Percentiles rank a stretch among this genome's conserved stretches.
Evolutionary conservation across 2,113 vertebrate species (phyloP).

Genomic region (Poeciliopsis prolifica): DNA sequence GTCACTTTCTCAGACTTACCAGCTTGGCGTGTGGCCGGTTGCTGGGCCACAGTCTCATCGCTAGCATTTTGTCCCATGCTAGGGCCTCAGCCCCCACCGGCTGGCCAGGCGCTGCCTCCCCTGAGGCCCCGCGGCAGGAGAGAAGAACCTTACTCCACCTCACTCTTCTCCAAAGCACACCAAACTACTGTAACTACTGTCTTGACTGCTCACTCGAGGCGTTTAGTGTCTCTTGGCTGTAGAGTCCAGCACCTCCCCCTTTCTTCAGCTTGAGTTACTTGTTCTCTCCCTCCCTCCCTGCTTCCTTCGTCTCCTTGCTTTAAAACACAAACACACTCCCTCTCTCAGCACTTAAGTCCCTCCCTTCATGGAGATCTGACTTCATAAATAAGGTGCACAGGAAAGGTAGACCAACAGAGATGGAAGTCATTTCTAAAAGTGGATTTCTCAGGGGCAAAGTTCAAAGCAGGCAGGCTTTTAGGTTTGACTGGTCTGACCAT

Average conservation of each 20-base stretch:
- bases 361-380: conserved; percentile 70
- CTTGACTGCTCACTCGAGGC: conserved; percentile 36
- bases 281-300: conserved; percentile 70
- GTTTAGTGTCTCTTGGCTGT: conserved; percentile 38
- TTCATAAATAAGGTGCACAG: conserved; percentile 77
- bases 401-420: conserved; percentile 75
- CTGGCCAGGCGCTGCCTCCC: conserved; percentile 55
- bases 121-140: conserved; percentile 56
- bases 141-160: conserved; percentile 35
- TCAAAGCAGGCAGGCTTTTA: conserved; percentile 78
- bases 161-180: conserved; percentile 17
- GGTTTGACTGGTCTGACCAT: conserved; percentile 21
- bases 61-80: conserved; percentile 76
- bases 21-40: conserved; percentile 52
- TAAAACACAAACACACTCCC: conserved; percentile 75
- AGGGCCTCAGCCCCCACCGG: conserved; percentile 42
- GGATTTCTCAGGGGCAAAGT: conserved; percentile 80
- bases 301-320: conserved; percentile 41
- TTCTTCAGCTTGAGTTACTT: conserved; percentile 80
- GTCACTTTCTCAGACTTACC: conserved; percentile 60
- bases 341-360: conserved; percentile 58
- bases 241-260: conserved; percentile 42
- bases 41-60: conserved; percentile 64
- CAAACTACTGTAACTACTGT: conserved; percentile 43
- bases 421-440: conserved; percentile 88